phyloP scores from a whole-genome alignment of 2,113 vertebrate species.

The Struthio camelus region DNA sequence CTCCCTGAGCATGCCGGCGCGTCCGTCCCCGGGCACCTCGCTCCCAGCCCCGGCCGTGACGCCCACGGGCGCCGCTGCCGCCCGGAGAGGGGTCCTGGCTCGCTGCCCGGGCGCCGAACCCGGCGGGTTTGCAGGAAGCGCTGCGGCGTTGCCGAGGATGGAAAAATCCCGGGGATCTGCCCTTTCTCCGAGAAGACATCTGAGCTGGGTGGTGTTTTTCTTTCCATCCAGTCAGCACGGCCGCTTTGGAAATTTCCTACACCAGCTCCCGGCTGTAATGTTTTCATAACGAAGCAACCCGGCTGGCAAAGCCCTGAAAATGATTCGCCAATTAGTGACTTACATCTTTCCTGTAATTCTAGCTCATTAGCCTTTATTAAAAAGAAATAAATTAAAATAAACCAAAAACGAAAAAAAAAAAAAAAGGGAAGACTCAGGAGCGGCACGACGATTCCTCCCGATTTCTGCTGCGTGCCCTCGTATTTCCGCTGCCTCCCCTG shows the following conservation, averaged over 20 bases:
- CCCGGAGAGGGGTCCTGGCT: accelerated
- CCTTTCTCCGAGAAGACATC: slow-evolving; percentile 57
- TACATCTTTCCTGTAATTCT: slow-evolving; percentile 43
- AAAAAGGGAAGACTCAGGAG: neutral
- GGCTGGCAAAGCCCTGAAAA: slow-evolving; percentile 43
- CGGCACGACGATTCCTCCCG: neutral
- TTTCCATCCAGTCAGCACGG: slow-evolving; percentile 58
- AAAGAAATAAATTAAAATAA: neutral
- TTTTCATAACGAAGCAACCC: slow-evolving; percentile 47
- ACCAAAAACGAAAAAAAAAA: neutral
- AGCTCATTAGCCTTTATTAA: slow-evolving; percentile 21
- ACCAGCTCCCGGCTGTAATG: neutral
- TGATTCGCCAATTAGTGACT: slow-evolving; percentile 53
- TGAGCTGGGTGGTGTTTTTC: slow-evolving; percentile 55
- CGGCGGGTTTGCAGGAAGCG: neutral
- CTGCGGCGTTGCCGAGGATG: neutral
- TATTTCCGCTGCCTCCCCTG: neutral
- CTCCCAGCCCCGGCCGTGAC: too few species aligned
- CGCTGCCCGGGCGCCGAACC: too few species aligned
- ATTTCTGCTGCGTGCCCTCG: neutral
- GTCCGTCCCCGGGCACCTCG: neutral
- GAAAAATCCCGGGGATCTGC: slow-evolving; percentile 54
- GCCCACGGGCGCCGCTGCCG: too few species aligned
- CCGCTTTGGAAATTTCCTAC: slow-evolving; percentile 67
- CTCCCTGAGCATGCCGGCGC: neutral